Evolutionary conservation across 2,888 invertebrate genomes (phyloP), one percentile per base, ranked within the genome.

Genomic region (Apodemia zela): DNA sequence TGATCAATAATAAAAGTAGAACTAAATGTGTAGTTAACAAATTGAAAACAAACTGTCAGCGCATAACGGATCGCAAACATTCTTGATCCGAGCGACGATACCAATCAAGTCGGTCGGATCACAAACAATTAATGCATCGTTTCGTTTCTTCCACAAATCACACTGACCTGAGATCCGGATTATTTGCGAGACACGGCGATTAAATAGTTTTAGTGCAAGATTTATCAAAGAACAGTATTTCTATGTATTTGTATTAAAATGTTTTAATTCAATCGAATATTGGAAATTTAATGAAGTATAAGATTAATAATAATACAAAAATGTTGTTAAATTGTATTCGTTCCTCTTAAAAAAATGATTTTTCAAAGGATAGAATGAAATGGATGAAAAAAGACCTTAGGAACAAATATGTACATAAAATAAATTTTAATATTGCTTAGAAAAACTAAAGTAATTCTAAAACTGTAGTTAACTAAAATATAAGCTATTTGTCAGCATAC

Each of bases 41-140:
- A 58, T 45, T 45, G 33, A 58, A 62, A 58, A 42, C 45, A 13
- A 38, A 33, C 58, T 62, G 62, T 62, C 62, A 33, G 62, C 42
- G 18, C 6, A 51, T 29, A 29, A 47, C 58, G 33, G 57, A 57
- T 45, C 10, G 58, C 58, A n/a, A 62, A 58, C 54, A 62, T 62
- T 66, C 63, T 59, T 47, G 65, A 67, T 64, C 54, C 54, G 42
- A 15, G 10, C 54, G 61, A 64, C 58, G 68, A 68, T 65, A 66
- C 38, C 60, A 42, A 60, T 42, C 60, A 21, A 42, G 66, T 54
- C 45, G 29, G 59, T 59, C 45, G 59, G 61, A 68, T 67, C 65
- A 67, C 54, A 67, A 67, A 67, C 64, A 71, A 67, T 69, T 66
- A 69, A 64, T 65, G 62, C 65, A 35, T 65, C 65, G 58, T 67